phyloP scores from a whole-genome alignment of 2,113 vertebrate species.

The Stegastes partitus region DNA sequence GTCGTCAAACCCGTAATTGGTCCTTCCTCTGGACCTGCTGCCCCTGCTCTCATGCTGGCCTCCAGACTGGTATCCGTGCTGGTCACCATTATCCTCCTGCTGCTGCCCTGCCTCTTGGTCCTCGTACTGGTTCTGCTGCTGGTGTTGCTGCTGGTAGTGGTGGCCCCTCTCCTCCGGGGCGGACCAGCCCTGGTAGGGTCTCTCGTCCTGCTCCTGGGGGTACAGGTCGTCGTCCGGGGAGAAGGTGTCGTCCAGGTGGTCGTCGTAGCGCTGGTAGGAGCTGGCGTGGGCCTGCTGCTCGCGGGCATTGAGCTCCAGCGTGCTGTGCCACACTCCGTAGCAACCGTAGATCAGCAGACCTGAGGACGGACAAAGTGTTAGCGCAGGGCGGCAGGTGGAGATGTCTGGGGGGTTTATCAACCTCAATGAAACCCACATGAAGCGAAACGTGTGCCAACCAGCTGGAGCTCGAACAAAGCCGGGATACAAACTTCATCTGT shows the following conservation, averaged over 20 bases:
- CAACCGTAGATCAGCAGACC: conserved; percentile 95
- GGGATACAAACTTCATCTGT: too few species aligned
- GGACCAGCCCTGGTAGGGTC: conserved; percentile 89
- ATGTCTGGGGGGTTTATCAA: background rate
- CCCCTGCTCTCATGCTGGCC: background rate
- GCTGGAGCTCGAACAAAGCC: background rate
- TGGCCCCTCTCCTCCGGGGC: conserved; percentile 84
- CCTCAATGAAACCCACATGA: conserved; percentile 7
- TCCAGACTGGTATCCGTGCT: conserved; percentile 71
- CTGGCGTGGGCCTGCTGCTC: conserved; percentile 93
- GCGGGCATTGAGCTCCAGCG: conserved; percentile 90
- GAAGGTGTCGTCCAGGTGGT: conserved; percentile 92
- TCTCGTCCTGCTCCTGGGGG: conserved; percentile 78
- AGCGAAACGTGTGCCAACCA: background rate
- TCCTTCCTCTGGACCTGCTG: conserved; percentile 45
- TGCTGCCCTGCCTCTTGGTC: conserved; percentile 13
- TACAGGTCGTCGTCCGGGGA: conserved; percentile 83
- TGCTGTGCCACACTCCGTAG: conserved; percentile 98
- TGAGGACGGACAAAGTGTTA: conserved; percentile 57
- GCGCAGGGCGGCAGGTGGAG: background rate
- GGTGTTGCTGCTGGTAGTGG: conserved; percentile 34
- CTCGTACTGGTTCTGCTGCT: conserved; percentile 17
- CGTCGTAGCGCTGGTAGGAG: conserved; percentile 94
- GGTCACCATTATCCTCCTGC: conserved; percentile 34
- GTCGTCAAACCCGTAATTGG: conserved; percentile 72